These are phyloP conservation scores for Psittacara wagleri DNA, from an alignment of 2,113 vertebrate species.

Conservation along the genomic window DNA sequence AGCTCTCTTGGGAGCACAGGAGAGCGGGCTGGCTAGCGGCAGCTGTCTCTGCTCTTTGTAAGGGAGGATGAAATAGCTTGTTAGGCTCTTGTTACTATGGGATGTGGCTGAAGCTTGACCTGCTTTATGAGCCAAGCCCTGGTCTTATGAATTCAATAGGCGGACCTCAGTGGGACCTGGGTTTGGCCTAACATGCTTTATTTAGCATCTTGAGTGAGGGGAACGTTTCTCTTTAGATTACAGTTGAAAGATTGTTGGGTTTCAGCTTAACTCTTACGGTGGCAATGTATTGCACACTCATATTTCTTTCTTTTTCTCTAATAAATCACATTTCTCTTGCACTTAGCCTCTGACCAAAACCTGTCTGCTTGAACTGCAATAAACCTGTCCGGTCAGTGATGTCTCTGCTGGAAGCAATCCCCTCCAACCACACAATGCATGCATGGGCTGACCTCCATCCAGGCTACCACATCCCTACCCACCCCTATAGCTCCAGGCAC, in stretches of 20 bases:
- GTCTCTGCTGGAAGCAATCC: not conserved
- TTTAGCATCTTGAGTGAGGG: constrained; percentile 7
- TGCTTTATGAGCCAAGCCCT: constrained; percentile 29
- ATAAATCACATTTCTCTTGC: constrained; percentile 9
- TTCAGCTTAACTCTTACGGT: constrained; percentile 36
- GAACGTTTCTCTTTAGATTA: constrained; percentile 55
- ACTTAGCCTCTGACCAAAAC: constrained; percentile 38
- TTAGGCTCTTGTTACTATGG: constrained; percentile 30
- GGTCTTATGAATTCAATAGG: not conserved
- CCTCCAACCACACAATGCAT: not conserved
- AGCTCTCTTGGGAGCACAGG: not conserved
- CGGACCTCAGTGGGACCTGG: constrained; percentile 12
- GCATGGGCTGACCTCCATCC: not conserved
- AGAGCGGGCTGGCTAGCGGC: not conserved
- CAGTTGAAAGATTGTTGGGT: constrained; percentile 56
- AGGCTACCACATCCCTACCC: not conserved
- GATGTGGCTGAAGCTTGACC: constrained; percentile 43
- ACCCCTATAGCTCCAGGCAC: not conserved
- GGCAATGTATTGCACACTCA: not conserved
- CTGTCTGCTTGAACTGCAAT: not conserved
- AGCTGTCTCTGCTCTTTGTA: not conserved
- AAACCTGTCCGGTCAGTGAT: not conserved
- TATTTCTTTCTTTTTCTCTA: constrained; percentile 30
- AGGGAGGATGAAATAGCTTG: not conserved
- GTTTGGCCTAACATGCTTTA: constrained; percentile 40